Evolutionary conservation across 2,797 vertebrate genomes (phyloP), one percentile per base, ranked within the genome.

Genomic region (Tauraco hartlaubi): DNA sequence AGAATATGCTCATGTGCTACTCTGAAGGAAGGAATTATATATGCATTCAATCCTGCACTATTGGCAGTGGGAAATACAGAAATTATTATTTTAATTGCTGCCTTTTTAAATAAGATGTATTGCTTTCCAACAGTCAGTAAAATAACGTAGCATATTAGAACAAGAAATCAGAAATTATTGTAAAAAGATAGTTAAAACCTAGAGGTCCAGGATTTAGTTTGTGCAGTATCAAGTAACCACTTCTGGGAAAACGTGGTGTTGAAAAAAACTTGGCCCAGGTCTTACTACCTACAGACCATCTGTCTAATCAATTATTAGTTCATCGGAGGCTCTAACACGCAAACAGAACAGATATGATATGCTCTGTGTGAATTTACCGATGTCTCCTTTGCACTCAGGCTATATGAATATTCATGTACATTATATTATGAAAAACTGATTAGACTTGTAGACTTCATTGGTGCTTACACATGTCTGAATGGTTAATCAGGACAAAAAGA

Each of bases 251-350:
- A 94, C 2, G 8, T 12, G 35, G 6, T 78, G 58, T 78, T 58
- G 37, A 56, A 89, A 91, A 92, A 73, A 69, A 46, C 14, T 31
- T 79, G 31, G 46, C 71, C 15, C 37, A 64, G 33, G 17, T n/a
- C 54, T 88, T 88, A 39, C 58, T 56, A 95, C 67, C 84, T 68
- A 94, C 49, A 87, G 56, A 44, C 64, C 59, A 88, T 68, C 74
- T 95, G 35, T 58, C 48, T 89, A 73, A 63, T 92, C 73, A 92
- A 41, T 92, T 69, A 92, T 64, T 94, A 90, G 73, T 90, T 97
- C 74, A 92, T 90, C 88, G 81, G 81, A 92, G 62, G 55, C 14
- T 75, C 67, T 90, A 75, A 64, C 20, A 59, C 44, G 49, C 25
- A 58, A 75, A 83, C 19, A 90, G 90, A 91, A 3, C 43, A 59